Conservation (phyloP, 2,888 invertebrate species). For the Agrotis segetum region DNA sequence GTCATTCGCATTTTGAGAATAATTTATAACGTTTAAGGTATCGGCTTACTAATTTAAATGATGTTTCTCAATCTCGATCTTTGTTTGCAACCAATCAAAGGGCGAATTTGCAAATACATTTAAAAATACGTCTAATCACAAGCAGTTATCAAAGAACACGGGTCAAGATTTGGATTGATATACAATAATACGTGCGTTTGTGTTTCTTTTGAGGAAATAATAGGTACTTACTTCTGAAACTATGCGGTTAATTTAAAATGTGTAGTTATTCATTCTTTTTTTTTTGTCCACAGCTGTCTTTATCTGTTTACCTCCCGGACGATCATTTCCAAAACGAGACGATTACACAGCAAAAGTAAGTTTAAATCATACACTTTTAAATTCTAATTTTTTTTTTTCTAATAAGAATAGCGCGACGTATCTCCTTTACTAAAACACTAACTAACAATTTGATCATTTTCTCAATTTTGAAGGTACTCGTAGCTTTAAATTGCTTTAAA, state of each 20-base stretch:
- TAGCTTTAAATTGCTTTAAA: background rate
- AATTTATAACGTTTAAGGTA: constrained; percentile 28
- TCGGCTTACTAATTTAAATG: constrained; percentile 10
- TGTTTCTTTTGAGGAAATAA: background rate
- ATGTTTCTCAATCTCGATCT: too few relatives aligned
- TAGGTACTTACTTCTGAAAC: background rate
- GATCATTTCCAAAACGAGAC: background rate
- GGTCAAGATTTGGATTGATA: too few relatives aligned
- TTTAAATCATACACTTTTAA: background rate
- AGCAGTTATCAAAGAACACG: too few relatives aligned
- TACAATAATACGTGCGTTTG: too few relatives aligned
- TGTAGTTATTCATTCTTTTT: too few relatives aligned
- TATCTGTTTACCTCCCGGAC: background rate
- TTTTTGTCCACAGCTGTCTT: constrained; percentile 18
- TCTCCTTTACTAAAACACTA: background rate
- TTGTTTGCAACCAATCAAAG: too few relatives aligned
- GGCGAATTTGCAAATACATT: too few relatives aligned
- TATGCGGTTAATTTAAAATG: background rate
- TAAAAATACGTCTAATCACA: too few relatives aligned
- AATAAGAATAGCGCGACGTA: background rate
- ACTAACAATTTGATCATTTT: background rate
- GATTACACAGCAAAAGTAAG: constrained; percentile 12
- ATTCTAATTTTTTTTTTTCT: background rate
- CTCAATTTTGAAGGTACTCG: background rate
- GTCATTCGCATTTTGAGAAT: constrained; percentile 30